Base-by-base conservation (phyloP, 1,140 invertebrate species). In the Halictus rubicundus region DNA sequence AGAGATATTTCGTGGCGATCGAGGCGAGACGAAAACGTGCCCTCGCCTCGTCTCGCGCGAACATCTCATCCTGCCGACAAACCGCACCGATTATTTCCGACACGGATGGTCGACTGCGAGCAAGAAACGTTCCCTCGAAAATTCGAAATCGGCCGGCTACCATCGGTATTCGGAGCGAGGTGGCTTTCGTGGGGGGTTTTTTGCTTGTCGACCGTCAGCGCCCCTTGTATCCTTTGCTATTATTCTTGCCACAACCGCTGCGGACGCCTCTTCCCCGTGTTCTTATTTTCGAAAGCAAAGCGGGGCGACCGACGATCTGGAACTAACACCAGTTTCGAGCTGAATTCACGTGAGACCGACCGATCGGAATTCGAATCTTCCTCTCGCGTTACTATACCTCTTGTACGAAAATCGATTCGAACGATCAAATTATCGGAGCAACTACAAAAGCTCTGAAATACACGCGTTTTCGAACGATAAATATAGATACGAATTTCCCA, bases 71-170 rank as follows among this genome's bases (percentile, higher is more conserved):
- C 70, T 42, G 42, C 6, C 59, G 63, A 76, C 71, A 76, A 77
- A 87, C 83, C 83, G 60, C 81, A 74, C 60, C 57, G 69, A 83
- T 85, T 82, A 85, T 87, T 86, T 71, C 69, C 63, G 54, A 81
- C 65, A 80, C 49, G 70, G 42, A 61, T 23, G 72, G 23, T 49
- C 57, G 25, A 46, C 21, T 49, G 25, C 39, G 37, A 32, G 46
- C 60, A 81, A 76, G 37, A 64, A 10, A 23, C 60, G 72, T 63
- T 70, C 61, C 78, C 23, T 68, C 8, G 59, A 46, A 37, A 81
- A 82, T 69, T 84, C 68, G 72, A 71, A 78, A 81, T 72, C 74
- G 65, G n/a, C 12, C 23, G 68, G 68, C 73, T 23, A 39, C n/a
- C 39, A 19, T 52, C 19, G n/a, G 25, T 27, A 21, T 71, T 60